A percentile compares a stretch with the other conserved stretches of the same genome.
phyloP scores from a whole-genome alignment of 2,113 vertebrate genomes.

The Lontra canadensis region DNA sequence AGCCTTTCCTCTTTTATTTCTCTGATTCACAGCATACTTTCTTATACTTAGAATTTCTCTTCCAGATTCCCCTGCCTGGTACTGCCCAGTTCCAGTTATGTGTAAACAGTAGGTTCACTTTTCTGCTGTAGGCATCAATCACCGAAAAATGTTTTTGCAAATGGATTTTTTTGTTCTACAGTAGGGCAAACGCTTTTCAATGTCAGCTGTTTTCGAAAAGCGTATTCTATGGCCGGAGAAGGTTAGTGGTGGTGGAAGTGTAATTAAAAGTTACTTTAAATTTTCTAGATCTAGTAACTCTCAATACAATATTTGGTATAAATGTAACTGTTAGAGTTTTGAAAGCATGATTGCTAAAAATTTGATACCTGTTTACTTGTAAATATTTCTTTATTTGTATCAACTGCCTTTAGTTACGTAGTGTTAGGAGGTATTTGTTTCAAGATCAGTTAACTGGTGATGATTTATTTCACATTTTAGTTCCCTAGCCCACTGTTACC shows the following conservation, averaged over 20 bases:
- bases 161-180: neutral
- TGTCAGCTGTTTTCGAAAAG: constrained; percentile 14
- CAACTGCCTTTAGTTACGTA: neutral
- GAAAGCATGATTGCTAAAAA: neutral
- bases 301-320: neutral
- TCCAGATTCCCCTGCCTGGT: neutral
- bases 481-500: neutral
- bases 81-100: neutral
- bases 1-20: constrained; percentile 36
- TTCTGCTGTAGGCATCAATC: neutral
- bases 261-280: constrained; percentile 33
- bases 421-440: constrained; percentile 12
- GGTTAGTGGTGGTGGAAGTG: neutral
- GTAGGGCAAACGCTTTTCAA: neutral
- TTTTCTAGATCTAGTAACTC: neutral
- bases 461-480: neutral
- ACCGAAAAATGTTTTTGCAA: neutral
- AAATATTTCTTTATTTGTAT: neutral
- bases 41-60: constrained; percentile 16
- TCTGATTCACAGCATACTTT: constrained; percentile 25
- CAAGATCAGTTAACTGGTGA: neutral
- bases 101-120: neutral
- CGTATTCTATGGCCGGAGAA: neutral
- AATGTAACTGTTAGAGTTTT: neutral
- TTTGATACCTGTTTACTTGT: neutral